Base-by-base conservation (phyloP, 2,113 vertebrate genomes). In the Anarhynchus alexandrinus region DNA sequence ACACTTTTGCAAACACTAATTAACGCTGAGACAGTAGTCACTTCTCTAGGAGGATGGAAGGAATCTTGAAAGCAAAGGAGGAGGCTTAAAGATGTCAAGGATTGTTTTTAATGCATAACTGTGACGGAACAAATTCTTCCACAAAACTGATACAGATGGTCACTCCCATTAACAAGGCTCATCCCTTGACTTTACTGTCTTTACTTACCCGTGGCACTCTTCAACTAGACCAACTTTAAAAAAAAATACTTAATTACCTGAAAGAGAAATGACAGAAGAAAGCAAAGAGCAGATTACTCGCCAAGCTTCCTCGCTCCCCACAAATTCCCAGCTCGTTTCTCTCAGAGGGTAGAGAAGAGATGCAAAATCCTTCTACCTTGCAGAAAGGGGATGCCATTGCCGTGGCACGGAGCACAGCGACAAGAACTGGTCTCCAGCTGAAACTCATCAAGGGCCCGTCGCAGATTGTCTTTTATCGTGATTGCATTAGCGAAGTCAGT, bases 361-460 rank as follows among this genome's bases (percentile, higher is more conserved):
- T 22, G 42, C 42, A 65, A 49, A 49, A 45, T 10, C 43, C 80
- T 94, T 11, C 86, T 97, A 99, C 99, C 99, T 99, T 84, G 98
- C 42, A 99, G 96, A 55, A 99, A 93, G 11, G 98, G 97, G 25
- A 98, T 86, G 57, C 99, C 99, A 1, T 99, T 99, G 92, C 99
- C 98, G 0, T 38, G 98, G 96, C 99, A 99, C 0, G 98, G 99
- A 32, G 98, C 96, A 51, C 99, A 99, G 55, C 38, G 98, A 79
- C 99, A 99, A 19, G 98, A 92, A 49, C 98, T 98, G 45, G 62
- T 97, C 97, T 99, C 99, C 20, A 36, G 93, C 97, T 99, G 97
- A 96, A 99, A 99, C 93, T 99, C 99, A 0, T 98, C 95, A 86
- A 99, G 96, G 12, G 99, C 99, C 65, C 67, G 96, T 42, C 95